Conservation (phyloP, 2,113 vertebrate species). For the Cryptotis parvus region DNA sequence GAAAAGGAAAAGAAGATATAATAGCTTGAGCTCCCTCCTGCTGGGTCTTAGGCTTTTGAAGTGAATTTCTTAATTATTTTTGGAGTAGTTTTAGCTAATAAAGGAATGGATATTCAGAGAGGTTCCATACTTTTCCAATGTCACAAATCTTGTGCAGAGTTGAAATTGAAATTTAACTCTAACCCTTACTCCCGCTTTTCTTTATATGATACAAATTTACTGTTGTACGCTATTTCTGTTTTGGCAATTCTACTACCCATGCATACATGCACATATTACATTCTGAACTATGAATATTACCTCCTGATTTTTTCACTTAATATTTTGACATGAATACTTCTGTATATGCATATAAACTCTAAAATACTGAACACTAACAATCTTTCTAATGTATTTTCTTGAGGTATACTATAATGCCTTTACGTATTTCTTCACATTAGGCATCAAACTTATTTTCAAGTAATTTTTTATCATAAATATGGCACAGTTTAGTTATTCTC, state of each 20-base stretch:
- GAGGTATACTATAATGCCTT: background rate
- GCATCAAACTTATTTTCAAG: background rate
- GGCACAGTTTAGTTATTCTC: background rate
- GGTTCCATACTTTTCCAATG: background rate
- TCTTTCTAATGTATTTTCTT: background rate
- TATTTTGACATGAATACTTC: slow-evolving; percentile 17
- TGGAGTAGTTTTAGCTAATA: background rate
- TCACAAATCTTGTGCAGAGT: background rate
- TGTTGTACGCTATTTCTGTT: background rate
- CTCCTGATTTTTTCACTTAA: slow-evolving; percentile 14
- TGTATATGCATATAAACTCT: background rate
- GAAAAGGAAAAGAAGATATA: background rate
- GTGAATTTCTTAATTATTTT: background rate
- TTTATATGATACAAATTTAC: background rate
- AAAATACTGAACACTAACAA: slow-evolving; percentile 45
- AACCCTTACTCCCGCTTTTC: background rate
- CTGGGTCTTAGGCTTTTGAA: background rate
- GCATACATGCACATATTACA: background rate
- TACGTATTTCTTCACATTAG: slow-evolving; percentile 18
- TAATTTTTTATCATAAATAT: background rate
- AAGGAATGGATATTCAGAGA: background rate
- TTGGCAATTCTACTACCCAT: background rate
- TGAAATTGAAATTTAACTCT: background rate
- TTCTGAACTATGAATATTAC: background rate
- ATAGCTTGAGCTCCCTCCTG: background rate